Base-by-base conservation (phyloP, 2,797 vertebrate genomes). In the Scyliorhinus canicula region DNA sequence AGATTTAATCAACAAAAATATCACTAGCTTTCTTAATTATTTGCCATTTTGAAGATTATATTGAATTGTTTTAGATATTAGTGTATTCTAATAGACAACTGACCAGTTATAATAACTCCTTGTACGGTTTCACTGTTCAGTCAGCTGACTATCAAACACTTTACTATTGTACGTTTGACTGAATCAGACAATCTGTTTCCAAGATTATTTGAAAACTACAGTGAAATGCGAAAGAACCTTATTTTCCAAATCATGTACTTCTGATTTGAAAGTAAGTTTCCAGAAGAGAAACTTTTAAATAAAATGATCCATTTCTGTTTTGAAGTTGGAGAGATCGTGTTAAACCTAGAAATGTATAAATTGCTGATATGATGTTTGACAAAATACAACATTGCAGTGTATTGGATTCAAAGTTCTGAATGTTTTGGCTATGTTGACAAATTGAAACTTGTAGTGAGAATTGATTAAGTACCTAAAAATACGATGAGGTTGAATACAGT, bases 281-380 rank as follows among this genome's bases (percentile, higher is more conserved):
- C 93, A 50, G 9, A 74, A 94, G 52, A 57, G 5, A 57, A 90
- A 12, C 11, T 35, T 57, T 31, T 57, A 19, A 52, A 57, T n/a
- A 90, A 90, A 55, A 90, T 35, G 28, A 57, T 60, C 31, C 31
- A 90, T 90, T 90, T 88, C 52, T 88, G 31, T 88, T 55, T 88
- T 47, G 44, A 88, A 35, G 52, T 52, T 88, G 50, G 85, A 88
- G 52, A 88, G 50, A 88, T 57, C 4, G 0, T 57, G 7, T n/a
- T 55, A 12, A 52, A 21, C 5, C n/a, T 55, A 52, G 52, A 26
- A 84, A 84, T 77, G 40, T 77, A 82, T 47, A 82, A 82, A 82
- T 82, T 82, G 95, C 95, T 96, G 96, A 95, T 47, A 79, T 79
- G 79, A n/a, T 90, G 57, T 35, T 90, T 60, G 19, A 6, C 57